Evolutionary conservation across 2,797 vertebrate species (phyloP).

Genomic region (Myripristis jacobus): DNA sequence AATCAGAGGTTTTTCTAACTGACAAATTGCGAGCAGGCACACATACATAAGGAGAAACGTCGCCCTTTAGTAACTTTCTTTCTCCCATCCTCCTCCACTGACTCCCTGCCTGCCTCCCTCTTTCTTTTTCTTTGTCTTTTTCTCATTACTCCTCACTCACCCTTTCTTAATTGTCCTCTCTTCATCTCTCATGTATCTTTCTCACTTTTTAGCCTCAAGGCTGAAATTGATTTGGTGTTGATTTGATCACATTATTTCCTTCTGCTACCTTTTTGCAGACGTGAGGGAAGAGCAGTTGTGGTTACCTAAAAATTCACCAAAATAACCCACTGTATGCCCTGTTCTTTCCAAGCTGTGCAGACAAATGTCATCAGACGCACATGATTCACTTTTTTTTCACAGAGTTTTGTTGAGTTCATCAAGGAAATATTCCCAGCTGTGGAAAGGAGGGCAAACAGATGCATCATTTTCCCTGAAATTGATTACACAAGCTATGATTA

Average conservation of each 20-base stretch:
- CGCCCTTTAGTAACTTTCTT: background rate
- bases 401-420: background rate
- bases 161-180: background rate
- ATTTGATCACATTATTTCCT: too few relatives aligned
- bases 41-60: constrained; percentile 5
- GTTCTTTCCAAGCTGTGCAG: background rate
- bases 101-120: too few relatives aligned
- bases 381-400: background rate
- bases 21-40: constrained; percentile 57
- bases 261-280: constrained; percentile 3
- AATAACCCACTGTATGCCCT: background rate
- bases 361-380: background rate
- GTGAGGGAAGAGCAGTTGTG: background rate
- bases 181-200: background rate
- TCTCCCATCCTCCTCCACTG: background rate
- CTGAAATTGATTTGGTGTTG: constrained; percentile 14
- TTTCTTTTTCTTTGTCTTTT: background rate
- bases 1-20: constrained; percentile 53
- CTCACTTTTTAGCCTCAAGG: background rate
- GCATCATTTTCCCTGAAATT: background rate
- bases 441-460: background rate
- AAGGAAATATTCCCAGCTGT: background rate
- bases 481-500: too few relatives aligned
- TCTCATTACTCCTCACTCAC: background rate
- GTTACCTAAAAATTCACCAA: background rate